Conservation (phyloP, 2,888 invertebrate species). For the Xestia ashworthii region DNA sequence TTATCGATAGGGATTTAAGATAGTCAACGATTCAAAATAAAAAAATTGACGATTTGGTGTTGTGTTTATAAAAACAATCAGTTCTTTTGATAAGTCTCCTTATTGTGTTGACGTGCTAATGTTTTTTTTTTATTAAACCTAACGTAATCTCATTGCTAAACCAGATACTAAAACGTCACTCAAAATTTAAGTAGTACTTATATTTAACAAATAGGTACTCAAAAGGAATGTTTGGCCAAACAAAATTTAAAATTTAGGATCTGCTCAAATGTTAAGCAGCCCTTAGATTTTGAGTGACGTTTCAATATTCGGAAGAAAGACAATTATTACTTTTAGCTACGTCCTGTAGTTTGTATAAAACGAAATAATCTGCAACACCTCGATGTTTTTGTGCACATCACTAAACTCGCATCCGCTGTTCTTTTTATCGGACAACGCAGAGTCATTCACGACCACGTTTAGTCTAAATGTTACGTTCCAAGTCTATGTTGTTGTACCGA, state of each 20-base stretch:
- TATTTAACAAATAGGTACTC: too few relatives aligned
- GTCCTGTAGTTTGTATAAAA: not conserved
- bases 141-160: not conserved
- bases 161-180: too few relatives aligned
- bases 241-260: too few relatives aligned
- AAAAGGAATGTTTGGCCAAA: too few relatives aligned
- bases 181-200: too few relatives aligned
- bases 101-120: not conserved
- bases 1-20: constrained; percentile 7
- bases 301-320: too few relatives aligned
- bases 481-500: constrained; percentile 44
- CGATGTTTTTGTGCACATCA: constrained; percentile 2
- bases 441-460: constrained; percentile 63
- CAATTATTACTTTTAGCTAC: not conserved
- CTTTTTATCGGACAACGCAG: constrained; percentile 56
- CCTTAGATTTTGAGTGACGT: too few relatives aligned
- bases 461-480: constrained; percentile 43
- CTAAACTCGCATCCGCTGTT: constrained; percentile 45
- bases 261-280: too few relatives aligned
- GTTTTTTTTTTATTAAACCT: too few relatives aligned
- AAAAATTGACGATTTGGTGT: not conserved
- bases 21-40: not conserved
- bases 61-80: not conserved
- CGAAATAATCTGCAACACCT: not conserved
- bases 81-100: not conserved